Evolutionary conservation across 1,140 invertebrate genomes (phyloP), one percentile per base, ranked within the genome.

Genomic region (Prorops nasuta): DNA sequence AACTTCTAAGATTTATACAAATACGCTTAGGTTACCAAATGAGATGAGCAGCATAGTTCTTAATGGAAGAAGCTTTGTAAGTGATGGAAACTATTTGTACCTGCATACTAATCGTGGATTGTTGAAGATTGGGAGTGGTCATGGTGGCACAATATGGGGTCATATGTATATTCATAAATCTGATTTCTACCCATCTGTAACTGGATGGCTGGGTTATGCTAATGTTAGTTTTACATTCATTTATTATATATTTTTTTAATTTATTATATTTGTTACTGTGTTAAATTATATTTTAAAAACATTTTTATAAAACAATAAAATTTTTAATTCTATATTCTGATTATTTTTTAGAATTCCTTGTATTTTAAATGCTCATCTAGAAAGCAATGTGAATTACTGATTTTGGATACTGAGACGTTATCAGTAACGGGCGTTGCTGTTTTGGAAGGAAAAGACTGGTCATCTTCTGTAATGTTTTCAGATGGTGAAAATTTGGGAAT

Each of bases 41-140:
- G 82, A 78, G 43, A 76, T 74, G 52, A 69, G 59, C 53, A 77
- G 71, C 60, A 54, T 76, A 59, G 42, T 65, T 34, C 51, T 77
- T 42, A 52, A 82, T 93, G 65, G 88, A 85, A 58, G 66, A 58
- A 77, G 76, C 59, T 77, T 78, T 49, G 72, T 74, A 3, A 92
- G 90, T 66, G 94, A 97, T 79, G 94, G 95, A 17, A 85, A 86
- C 54, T 94, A 86, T 73, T 78, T 98, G 18, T 97, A 94, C 74
- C 72, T 97, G 3, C 64, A 88, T 84, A 60, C 85, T 1, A 87
- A 63, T 65, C 60, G 65, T 54, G 88, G 92, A 7, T 78, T 96
- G 37, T 80, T 91, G 22, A 96, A 97, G 80, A 86, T 98, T 58
- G 94, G 94, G 6, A 92, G 92, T 55, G 94, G 95, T 15, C 96